Base-by-base conservation (phyloP, 2,888 invertebrate species). In the Pachymerium ferrugineum region DNA sequence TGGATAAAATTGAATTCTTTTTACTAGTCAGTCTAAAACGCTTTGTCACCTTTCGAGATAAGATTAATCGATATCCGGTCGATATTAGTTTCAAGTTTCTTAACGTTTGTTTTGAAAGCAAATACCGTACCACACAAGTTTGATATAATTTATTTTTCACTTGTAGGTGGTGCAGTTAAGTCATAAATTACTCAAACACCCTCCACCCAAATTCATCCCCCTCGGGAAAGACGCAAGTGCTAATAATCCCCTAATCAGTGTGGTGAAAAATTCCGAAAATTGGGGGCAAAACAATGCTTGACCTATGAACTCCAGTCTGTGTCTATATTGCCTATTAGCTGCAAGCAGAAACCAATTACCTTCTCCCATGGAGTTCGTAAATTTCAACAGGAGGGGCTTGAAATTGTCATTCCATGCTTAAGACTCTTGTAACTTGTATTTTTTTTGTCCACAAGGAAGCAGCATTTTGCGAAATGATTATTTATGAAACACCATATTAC, bases 261-360 rank as follows among this genome's bases (percentile, higher is more conserved):
- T 25, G 62, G 62, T 62, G 62, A 62, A 62, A 38, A 62, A 62
- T 62, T 62, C 28, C 25, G 62, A 62, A 62, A 62, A 62, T 62
- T 62, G 62, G 62, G 62, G 62, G 62, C 62, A 62, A 62, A 62
- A 62, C 62, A 62, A 62, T 62, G 62, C 62, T 62, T 62, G 62
- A 62, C 25, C 62, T 62, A 14, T 3, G 62, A 62, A 22, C 62
- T 25, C 25, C 25, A 62, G 28, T 62, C n/a, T 62, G 12, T 28
- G 22, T 62, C 62, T 62, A 62, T 62, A 62, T 25, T n/a, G 25
- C 62, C 62, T 28, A 62, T 62, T 62, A 28, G 62, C 62, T 62
- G 25, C 25, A 22, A 62, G 62, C 62, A 62, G 62, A 62, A 62
- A 62, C 62, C 62, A 62, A 62, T 62, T 62, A 62, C 28, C 62